phyloP scores from a whole-genome alignment of 2,113 vertebrate species.

The Dasypus novemcinctus region DNA sequence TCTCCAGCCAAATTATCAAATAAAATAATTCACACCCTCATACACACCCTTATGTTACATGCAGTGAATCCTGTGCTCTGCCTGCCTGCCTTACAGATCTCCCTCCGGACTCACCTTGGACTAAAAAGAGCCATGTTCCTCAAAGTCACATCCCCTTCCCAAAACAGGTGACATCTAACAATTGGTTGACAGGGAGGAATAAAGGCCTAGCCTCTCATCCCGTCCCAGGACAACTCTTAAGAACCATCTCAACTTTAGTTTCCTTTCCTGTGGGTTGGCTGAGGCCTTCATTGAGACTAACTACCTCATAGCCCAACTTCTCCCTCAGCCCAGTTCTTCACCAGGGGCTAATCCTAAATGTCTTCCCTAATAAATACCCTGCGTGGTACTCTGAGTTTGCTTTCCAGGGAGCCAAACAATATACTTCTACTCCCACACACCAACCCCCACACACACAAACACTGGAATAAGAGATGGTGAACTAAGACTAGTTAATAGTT shows the following conservation, averaged over 20 bases:
- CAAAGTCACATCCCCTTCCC: neutral
- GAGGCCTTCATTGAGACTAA: neutral
- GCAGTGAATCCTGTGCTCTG: neutral
- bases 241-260: neutral
- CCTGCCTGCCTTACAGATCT: neutral
- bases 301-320: neutral
- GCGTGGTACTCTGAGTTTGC: neutral
- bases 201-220: neutral
- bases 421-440: neutral
- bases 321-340: neutral
- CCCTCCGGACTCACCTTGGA: too few species aligned
- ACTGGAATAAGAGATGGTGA: neutral
- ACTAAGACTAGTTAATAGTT: neutral
- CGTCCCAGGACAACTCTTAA: neutral
- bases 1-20: neutral
- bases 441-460: neutral
- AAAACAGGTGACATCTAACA: neutral
- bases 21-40: neutral
- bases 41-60: neutral
- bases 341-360: neutral
- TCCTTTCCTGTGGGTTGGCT: neutral
- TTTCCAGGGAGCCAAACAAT: neutral
- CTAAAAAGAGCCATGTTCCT: neutral
- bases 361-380: neutral
- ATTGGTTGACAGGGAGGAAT: neutral